Evolutionary conservation across 1,140 invertebrate genomes (phyloP).

Genomic region (Neotoxoptera formosana): DNA sequence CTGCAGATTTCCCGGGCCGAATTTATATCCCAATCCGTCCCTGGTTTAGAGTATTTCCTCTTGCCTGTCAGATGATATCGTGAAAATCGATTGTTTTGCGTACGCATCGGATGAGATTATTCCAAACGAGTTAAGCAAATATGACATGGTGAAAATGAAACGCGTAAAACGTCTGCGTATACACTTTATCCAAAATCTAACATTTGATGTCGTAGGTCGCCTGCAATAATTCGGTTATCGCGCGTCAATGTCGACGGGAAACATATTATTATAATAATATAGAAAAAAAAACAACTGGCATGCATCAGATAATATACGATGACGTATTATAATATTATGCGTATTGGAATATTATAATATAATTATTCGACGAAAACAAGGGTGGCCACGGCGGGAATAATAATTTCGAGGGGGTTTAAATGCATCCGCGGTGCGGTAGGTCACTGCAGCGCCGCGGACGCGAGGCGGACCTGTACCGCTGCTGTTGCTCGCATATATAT

Average conservation of each 20-base stretch:
- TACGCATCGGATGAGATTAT: not conserved
- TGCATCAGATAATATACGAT: too few species aligned
- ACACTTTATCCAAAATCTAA: not conserved
- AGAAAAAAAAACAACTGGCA: not conserved
- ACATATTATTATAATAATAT: not conserved
- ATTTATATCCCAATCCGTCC: too few species aligned
- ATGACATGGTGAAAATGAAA: not conserved
- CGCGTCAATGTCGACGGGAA: not conserved
- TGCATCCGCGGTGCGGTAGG: slow-evolving; percentile 2
- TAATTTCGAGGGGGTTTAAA: not conserved
- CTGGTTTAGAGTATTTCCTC: too few species aligned
- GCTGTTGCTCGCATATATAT: not conserved
- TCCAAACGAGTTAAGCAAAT: not conserved
- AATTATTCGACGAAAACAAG: not conserved
- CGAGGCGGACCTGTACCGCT: not conserved
- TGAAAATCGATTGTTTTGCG: not conserved
- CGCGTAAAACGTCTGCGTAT: too few species aligned
- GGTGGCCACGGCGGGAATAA: not conserved
- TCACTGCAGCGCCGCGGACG: not conserved
- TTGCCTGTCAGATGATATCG: not conserved
- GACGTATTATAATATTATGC: too few species aligned
- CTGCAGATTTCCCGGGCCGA: too few species aligned
- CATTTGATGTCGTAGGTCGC: not conserved
- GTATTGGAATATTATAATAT: not conserved
- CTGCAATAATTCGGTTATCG: not conserved